Evolutionary conservation across 1,140 invertebrate genomes (phyloP), one percentile per base, ranked within the genome.

Genomic region (Rhagoletis zephyria): DNA sequence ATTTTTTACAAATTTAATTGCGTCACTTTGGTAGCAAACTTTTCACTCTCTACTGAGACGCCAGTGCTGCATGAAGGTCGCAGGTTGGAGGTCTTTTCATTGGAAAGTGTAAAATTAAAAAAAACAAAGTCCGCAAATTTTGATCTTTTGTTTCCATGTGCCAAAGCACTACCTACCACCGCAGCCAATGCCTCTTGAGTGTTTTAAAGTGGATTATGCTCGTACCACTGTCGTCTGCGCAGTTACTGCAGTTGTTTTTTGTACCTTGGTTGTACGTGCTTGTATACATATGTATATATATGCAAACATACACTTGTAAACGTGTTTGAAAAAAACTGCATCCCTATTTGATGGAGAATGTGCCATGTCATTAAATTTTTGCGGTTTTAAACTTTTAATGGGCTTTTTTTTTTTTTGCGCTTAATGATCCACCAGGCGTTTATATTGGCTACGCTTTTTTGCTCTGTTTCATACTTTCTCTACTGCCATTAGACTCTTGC

Each of bases 301-400:
- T 10, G 51, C 51, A 56, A 7, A 56, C 10, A 10, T 56, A 56
- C 2, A 10, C 1, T 7, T 56, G 2, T 56, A 2, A 10, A 10
- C 51, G 10, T 56, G 5, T 56, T 10, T 7, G 51, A 56, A 56
- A 56, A 56, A 56, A 56, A 56, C 51, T 7, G 10, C 51, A 56
- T 10, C 51, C 2, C 51, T 7, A 56, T 56, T 7, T 56, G 2
- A 56, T 7, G 51, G 51, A 7, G 5, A 30, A 30, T 12, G 64
- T 3, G 16, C 16, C 12, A 48, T 48, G 48, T 30, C 4, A 19
- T 19, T 81, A 59, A 56, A 81, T 81, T 59, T 56, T 81, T 81
- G 51, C 7, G 48, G 74, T 81, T 81, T 56, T 12, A 81, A 81
- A 59, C n/a, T 56, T 81, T 81, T 81, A 56, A 81, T 59, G 7